phyloP scores from a whole-genome alignment of 2,888 invertebrate genomes.

The Cynaeus angustus region DNA sequence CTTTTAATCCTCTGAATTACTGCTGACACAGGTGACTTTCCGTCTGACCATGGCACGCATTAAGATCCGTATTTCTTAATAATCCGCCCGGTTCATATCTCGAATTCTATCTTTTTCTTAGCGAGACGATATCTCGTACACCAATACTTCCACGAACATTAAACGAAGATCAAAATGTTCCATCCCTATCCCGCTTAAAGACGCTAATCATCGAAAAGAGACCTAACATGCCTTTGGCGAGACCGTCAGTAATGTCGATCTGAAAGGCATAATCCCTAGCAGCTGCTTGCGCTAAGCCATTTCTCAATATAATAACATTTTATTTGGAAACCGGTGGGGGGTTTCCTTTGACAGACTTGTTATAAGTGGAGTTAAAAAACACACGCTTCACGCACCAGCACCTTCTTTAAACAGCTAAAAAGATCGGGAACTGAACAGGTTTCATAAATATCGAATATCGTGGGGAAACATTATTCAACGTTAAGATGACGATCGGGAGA shows the following conservation, averaged over 20 bases:
- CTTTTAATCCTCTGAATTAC: constrained; percentile 39
- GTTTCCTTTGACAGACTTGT: constrained; percentile 66
- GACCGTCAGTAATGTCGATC: constrained; percentile 56
- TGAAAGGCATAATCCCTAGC: constrained; percentile 64
- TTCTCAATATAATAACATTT: constrained; percentile 68
- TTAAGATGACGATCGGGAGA: constrained; percentile 53
- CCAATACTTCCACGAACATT: constrained; percentile 47
- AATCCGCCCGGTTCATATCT: constrained; percentile 47
- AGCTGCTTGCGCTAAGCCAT: constrained; percentile 65
- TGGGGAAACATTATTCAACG: constrained; percentile 54
- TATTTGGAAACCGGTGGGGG: constrained; percentile 64
- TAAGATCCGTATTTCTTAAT: constrained; percentile 30
- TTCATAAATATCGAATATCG: constrained; percentile 62
- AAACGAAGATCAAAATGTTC: constrained; percentile 45
- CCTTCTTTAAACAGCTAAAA: constrained; percentile 62
- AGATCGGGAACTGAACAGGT: constrained; percentile 62
- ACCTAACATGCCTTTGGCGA: constrained; percentile 44
- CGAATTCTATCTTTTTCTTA: constrained; percentile 56
- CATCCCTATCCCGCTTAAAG: constrained; percentile 35
- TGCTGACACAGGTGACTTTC: constrained; percentile 39
- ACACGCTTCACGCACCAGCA: constrained; percentile 65
- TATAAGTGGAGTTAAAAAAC: constrained; percentile 65
- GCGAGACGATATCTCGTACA: constrained; percentile 50
- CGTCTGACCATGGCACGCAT: constrained; percentile 11
- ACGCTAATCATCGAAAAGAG: constrained; percentile 44